Percentiles rank a stretch among this genome's conserved stretches.
Evolutionary conservation across 2,113 vertebrate genomes (phyloP).

Genomic region (Chaetura pelagica): DNA sequence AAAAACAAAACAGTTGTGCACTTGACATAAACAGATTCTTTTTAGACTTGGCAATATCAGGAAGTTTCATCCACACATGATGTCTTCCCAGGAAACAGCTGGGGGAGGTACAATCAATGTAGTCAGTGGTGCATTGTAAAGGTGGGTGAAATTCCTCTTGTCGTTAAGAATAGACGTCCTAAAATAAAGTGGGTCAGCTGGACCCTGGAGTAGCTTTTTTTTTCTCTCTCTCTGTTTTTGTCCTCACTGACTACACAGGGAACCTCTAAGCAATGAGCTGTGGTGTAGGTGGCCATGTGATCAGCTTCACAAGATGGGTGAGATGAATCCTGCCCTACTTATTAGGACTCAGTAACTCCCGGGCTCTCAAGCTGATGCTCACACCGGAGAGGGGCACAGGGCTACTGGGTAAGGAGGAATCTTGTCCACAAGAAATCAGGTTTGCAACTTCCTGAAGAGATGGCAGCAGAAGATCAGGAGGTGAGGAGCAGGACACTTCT

Average conservation of each 20-base stretch:
- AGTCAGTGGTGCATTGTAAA: neutral
- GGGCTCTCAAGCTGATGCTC: neutral
- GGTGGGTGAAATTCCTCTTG: neutral
- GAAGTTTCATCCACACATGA: neutral
- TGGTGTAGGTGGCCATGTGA: neutral
- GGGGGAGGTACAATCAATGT: neutral
- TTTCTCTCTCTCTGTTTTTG: neutral
- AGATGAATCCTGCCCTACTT: neutral
- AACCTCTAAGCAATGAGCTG: neutral
- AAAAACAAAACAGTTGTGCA: neutral
- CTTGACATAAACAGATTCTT: slow-evolving; percentile 13
- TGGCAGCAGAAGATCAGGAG: neutral
- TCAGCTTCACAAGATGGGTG: neutral
- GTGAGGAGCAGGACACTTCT: neutral
- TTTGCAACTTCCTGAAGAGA: neutral
- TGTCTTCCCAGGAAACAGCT: neutral
- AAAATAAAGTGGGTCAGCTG: slow-evolving; percentile 5
- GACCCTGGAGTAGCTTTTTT: neutral
- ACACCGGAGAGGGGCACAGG: neutral
- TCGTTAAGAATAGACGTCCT: neutral
- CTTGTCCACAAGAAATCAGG: neutral
- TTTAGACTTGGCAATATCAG: neutral
- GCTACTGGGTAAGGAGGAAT: neutral
- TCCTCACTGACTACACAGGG: neutral
- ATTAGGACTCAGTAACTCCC: neutral